A percentile compares a stretch with the other conserved stretches of the same genome.
These are phyloP conservation scores for Aurelia coerulea DNA, from an alignment of 30 jellyfish, hydroid and myxozoan genomes.

Conservation along the genomic window DNA sequence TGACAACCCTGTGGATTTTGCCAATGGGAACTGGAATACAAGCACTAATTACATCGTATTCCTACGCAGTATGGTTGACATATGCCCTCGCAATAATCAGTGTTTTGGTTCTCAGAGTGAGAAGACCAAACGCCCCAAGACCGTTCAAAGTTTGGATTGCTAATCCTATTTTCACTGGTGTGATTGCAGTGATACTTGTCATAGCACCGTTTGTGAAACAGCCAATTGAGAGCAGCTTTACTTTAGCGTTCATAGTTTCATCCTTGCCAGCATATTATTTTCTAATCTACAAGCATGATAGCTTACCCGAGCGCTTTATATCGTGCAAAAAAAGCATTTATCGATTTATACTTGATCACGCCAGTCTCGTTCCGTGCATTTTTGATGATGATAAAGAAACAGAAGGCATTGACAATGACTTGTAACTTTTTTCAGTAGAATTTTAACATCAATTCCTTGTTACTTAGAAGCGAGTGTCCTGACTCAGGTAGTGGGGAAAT, in stretches of 20 bases:
- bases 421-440: too few species aligned
- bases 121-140: slow-evolving; percentile 31
- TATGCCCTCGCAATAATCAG: slow-evolving; percentile 36
- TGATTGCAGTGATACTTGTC: slow-evolving; percentile 22
- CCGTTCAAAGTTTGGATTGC: slow-evolving; percentile 67
- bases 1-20: slow-evolving; percentile 11
- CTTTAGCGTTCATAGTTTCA: slow-evolving; percentile 6
- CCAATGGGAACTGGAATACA: slow-evolving; percentile 14
- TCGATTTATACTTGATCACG: background rate
- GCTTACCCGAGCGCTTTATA: background rate
- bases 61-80: slow-evolving; percentile 48
- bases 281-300: slow-evolving; percentile 1
- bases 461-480: too few species aligned
- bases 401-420: too few species aligned
- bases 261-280: slow-evolving; percentile 30
- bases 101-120: slow-evolving; percentile 37
- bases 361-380: background rate
- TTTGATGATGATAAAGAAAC: background rate
- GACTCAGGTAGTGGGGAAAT: too few species aligned
- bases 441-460: too few species aligned
- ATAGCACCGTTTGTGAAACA: slow-evolving; percentile 22
- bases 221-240: slow-evolving; percentile 17
- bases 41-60: slow-evolving; percentile 14
- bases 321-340: background rate
- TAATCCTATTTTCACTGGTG: slow-evolving; percentile 38